Conservation (phyloP, 2,113 vertebrate genomes). For the Orthonyx spaldingii region DNA sequence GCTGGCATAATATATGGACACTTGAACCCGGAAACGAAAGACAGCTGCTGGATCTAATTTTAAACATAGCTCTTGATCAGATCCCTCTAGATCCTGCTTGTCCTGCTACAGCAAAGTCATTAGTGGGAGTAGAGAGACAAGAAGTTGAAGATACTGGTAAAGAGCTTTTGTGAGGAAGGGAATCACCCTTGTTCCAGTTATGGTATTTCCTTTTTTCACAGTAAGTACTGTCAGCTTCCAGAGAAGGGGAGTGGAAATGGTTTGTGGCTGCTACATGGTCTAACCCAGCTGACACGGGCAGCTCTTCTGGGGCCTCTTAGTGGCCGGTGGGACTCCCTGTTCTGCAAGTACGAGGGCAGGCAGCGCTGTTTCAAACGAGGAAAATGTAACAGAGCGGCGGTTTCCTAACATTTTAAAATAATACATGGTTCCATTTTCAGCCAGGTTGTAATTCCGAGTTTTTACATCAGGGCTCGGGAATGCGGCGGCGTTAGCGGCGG, state of each 20-base stretch:
- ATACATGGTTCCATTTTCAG: neutral
- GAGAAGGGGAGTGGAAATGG: neutral
- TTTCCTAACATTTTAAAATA: neutral
- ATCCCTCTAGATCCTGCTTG: neutral
- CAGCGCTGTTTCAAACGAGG: neutral
- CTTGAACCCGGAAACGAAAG: conserved; percentile 9
- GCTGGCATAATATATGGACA: neutral
- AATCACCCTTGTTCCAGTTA: neutral
- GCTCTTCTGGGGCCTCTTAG: neutral
- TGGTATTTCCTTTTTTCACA: conserved; percentile 67
- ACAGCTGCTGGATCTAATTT: conserved; percentile 68
- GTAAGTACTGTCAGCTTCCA: conserved; percentile 20
- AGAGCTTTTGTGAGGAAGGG: neutral
- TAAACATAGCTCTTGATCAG: conserved; percentile 38
- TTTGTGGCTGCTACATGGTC: neutral
- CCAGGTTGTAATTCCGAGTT: neutral
- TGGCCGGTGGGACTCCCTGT: neutral
- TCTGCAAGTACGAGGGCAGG: neutral
- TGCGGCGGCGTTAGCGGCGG: neutral
- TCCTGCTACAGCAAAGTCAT: neutral
- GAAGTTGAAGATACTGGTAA: neutral
- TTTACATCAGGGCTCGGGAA: neutral
- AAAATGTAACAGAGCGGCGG: neutral
- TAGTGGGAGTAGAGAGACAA: neutral
- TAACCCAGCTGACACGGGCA: neutral